A percentile compares a stretch with the other conserved stretches of the same genome.
These are phyloP conservation scores for Diabrotica balteata DNA, from an alignment of 2,888 invertebrate genomes.

Conservation along the genomic window DNA sequence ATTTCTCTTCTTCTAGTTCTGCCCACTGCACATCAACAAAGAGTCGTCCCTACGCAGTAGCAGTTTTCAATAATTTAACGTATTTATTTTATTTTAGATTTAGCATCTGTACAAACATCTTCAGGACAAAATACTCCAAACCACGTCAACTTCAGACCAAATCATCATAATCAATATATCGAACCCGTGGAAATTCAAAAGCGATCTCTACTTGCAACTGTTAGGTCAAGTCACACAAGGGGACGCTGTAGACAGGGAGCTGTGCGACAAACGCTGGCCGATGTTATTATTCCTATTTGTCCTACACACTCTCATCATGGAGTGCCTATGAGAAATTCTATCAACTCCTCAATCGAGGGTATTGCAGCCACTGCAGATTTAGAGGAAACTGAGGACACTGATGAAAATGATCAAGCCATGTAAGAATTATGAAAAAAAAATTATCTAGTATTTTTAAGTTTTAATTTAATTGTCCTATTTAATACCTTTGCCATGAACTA, in stretches of 20 bases:
- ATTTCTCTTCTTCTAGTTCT: too few species aligned
- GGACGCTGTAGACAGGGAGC: conserved; percentile 50
- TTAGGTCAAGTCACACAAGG: conserved; percentile 54
- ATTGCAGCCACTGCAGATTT: conserved; percentile 59
- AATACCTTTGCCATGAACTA: too few species aligned
- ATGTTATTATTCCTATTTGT: conserved; percentile 60
- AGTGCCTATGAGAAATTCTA: conserved; percentile 58
- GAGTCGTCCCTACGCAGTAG: too few species aligned
- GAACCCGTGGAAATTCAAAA: conserved; percentile 55
- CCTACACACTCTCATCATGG: conserved; percentile 50
- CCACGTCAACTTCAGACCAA: conserved; percentile 48
- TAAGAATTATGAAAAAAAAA: conserved; percentile 36
- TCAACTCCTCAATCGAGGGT: conserved; percentile 56
- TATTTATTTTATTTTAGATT: conserved; percentile 40
- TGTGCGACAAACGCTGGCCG: conserved; percentile 60
- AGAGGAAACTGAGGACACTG: conserved; percentile 68
- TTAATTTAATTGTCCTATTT: too few species aligned
- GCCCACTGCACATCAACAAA: too few species aligned
- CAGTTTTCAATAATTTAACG: background rate
- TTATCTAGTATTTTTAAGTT: too few species aligned
- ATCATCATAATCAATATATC: conserved; percentile 31
- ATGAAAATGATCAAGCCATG: conserved; percentile 64
- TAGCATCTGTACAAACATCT: conserved; percentile 52
- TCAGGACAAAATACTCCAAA: conserved; percentile 46
- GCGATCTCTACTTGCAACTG: conserved; percentile 57